A percentile compares a stretch with the other conserved stretches of the same genome.
Evolutionary conservation across 2,113 vertebrate species (phyloP).

Genomic region (Nannobrachium achirus): DNA sequence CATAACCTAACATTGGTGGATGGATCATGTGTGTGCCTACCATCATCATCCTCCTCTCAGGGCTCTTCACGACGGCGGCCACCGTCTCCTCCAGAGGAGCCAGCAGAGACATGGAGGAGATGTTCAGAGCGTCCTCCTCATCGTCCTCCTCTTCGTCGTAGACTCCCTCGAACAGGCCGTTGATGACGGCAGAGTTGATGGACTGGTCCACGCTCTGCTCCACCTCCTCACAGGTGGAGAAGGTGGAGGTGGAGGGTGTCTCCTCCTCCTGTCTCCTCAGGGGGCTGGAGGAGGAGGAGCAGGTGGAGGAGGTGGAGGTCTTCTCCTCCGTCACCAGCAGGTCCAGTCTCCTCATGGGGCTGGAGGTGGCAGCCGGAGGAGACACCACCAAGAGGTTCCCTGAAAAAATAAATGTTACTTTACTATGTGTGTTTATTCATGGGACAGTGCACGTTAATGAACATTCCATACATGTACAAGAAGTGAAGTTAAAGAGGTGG

Average conservation of each 20-base stretch:
- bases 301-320: neutral
- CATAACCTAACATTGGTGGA: no score
- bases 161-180: slow-evolving; percentile 87
- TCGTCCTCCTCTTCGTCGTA: slow-evolving; percentile 66
- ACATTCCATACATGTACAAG: neutral
- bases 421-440: neutral
- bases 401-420: neutral
- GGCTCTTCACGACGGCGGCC: slow-evolving; percentile 80
- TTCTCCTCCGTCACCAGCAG: slow-evolving; percentile 7
- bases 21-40: no score
- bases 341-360: neutral
- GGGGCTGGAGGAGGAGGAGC: neutral
- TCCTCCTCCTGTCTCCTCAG: slow-evolving; percentile 38
- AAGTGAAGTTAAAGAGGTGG: no score
- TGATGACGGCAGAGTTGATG: slow-evolving; percentile 91
- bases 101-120: slow-evolving; percentile 98
- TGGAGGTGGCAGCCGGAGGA: slow-evolving; percentile 40
- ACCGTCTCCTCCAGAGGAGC: slow-evolving; percentile 92
- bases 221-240: neutral
- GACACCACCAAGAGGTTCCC: slow-evolving; percentile 6
- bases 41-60: slow-evolving; percentile 82
- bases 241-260: slow-evolving; percentile 34
- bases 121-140: slow-evolving; percentile 87
- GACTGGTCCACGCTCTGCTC: slow-evolving; percentile 80
- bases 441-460: no score